Evolutionary conservation across 2,888 invertebrate species (phyloP), one percentile per base, ranked within the genome.

Genomic region (Papilio elwesi): DNA sequence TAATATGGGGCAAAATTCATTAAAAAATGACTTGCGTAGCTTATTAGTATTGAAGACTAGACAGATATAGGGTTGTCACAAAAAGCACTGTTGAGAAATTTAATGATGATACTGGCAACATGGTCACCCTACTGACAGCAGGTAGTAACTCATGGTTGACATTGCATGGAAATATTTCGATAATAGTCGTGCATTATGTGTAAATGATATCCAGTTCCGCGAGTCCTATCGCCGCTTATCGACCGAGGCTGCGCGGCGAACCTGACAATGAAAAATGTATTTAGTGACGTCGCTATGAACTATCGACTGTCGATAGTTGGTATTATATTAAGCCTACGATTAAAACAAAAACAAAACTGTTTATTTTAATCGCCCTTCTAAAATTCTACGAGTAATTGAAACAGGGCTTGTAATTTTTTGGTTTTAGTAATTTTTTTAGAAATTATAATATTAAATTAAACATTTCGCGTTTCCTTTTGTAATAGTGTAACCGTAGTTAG

Each of bases 211-310:
- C 68, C 79, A 81, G 88, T 92, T 92, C 92, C 92, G 92, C 86
- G 83, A 88, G 77, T 82, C 82, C 88, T 90, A 91, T 91, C 92
- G 82, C 70, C 75, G 79, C 76, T 87, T 89, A 88, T 89, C 90
- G 78, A 76, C 75, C 87, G 88, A 92, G 92, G 91, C 83, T 87
- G 77, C 77, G 78, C 80, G 74, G 81, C 92, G 93, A 93, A 92
- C 93, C 92, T 93, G 93, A 93, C 93, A 93, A 89, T 93, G 93
- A 93, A 92, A 85, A 92, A 85, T 88, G 76, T 74, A 59, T 36
- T 9, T 89, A 91, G 91, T 84, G 89, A 80, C 84, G 90, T 36
- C 76, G 73, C 48, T n/a, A 16, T 43, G 52, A 70, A 67, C 4
- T 74, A 71, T 80, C 77, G 76, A 78, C 15, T 78, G 72, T 83